Conservation (phyloP, 2,797 vertebrate genomes). For the Myripristis jacobus region DNA sequence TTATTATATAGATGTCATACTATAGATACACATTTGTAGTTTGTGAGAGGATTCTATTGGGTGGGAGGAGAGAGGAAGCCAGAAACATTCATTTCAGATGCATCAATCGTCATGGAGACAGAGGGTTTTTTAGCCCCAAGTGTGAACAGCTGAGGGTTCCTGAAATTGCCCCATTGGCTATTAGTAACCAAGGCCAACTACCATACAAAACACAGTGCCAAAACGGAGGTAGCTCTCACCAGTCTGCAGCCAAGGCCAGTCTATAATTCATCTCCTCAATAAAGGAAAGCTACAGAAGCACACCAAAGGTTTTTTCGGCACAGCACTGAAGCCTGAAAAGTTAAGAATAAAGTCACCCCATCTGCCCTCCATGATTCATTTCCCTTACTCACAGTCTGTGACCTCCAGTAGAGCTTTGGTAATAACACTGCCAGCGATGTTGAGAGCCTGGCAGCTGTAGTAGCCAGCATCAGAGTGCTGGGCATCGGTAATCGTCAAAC, state of each 20-base stretch:
- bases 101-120: conserved; percentile 69
- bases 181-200: conserved; percentile 47
- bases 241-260: conserved; percentile 26
- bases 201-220: conserved; percentile 16
- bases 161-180: conserved; percentile 47
- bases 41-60: conserved; percentile 1
- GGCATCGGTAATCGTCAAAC: conserved; percentile 92
- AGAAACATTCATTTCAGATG: conserved; percentile 45
- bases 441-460: conserved; percentile 97
- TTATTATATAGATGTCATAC: neutral
- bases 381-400: conserved; percentile 89
- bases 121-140: conserved; percentile 47
- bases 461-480: conserved; percentile 92
- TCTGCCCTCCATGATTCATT: conserved; percentile 23
- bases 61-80: conserved; percentile 20
- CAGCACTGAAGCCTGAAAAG: conserved; percentile 26
- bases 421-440: conserved; percentile 95
- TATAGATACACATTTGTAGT: neutral
- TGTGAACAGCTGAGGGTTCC: conserved; percentile 40
- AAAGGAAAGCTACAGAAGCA: conserved; percentile 16
- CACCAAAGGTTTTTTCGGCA: conserved; percentile 4
- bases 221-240: conserved; percentile 16
- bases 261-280: conserved; percentile 22
- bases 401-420: conserved; percentile 96
- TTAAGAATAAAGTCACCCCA: conserved; percentile 19